Conservation (phyloP, 2,888 invertebrate species). For the Meganola albula region DNA sequence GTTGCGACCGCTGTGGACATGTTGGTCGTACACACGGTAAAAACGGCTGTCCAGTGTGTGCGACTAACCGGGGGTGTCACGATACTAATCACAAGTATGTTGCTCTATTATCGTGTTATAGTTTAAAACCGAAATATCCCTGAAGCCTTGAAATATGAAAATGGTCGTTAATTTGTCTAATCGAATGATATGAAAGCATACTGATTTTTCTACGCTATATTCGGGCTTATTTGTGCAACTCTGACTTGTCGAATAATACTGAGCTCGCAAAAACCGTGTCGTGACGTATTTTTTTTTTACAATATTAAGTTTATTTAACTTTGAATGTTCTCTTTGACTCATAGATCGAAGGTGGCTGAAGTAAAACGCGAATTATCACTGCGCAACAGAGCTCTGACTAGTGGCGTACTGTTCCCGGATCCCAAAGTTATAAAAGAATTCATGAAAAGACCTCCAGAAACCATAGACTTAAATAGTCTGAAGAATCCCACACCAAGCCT, state of each 20-base stretch:
- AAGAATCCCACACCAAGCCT: slow-evolving; percentile 82
- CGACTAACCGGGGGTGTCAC: slow-evolving; percentile 79
- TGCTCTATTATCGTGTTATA: too few relatives aligned
- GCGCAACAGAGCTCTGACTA: slow-evolving; percentile 80
- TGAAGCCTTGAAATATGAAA: too few relatives aligned
- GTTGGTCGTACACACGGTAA: slow-evolving; percentile 80
- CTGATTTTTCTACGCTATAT: too few relatives aligned
- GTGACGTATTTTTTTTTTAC: too few relatives aligned
- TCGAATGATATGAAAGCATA: too few relatives aligned
- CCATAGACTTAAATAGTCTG: slow-evolving; percentile 70
- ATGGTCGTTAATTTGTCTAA: too few relatives aligned
- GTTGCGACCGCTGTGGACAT: slow-evolving; percentile 86
- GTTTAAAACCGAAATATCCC: too few relatives aligned
- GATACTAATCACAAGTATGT: slow-evolving; percentile 78
- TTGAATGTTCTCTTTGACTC: slow-evolving; percentile 22
- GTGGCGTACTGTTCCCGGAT: slow-evolving; percentile 81
- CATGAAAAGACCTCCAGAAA: slow-evolving; percentile 71
- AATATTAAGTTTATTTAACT: too few relatives aligned
- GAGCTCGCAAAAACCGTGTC: too few relatives aligned
- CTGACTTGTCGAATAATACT: too few relatives aligned
- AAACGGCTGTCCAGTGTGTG: slow-evolving; percentile 82
- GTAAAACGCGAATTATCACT: slow-evolving; percentile 83
- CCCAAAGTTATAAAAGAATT: slow-evolving; percentile 86
- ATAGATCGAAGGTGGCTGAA: slow-evolving; percentile 79
- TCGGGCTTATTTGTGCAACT: too few relatives aligned